Conservation (phyloP, 2,797 vertebrate species). For the Adrianichthys oophorus region DNA sequence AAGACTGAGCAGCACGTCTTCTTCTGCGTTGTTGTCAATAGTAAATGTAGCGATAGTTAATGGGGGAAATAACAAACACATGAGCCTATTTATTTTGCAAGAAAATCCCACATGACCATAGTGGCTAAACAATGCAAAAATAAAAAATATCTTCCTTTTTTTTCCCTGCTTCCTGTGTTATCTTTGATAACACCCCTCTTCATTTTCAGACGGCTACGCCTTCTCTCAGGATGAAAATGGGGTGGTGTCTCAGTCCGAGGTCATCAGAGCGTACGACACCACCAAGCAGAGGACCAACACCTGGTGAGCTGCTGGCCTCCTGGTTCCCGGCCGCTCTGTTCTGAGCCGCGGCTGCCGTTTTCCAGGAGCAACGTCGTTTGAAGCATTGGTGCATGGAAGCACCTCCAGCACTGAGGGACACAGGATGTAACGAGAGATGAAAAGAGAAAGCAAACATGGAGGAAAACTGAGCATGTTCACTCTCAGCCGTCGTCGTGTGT, state of each 20-base stretch:
- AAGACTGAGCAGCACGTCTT: too few species aligned
- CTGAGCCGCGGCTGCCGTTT: slow-evolving; percentile 37
- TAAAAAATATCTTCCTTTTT: neutral
- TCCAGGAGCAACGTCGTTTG: slow-evolving; percentile 38
- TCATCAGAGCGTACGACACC: slow-evolving; percentile 96
- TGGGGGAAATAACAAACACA: too few species aligned
- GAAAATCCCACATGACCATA: too few species aligned
- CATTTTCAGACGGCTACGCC: slow-evolving; percentile 90
- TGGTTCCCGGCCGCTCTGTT: slow-evolving; percentile 33
- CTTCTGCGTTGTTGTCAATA: too few species aligned
- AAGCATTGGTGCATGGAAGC: slow-evolving; percentile 31
- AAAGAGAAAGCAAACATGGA: slow-evolving; percentile 38
- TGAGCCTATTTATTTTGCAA: too few species aligned
- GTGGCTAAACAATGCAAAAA: too few species aligned
- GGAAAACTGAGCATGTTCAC: slow-evolving; percentile 64
- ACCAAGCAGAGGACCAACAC: slow-evolving; percentile 93
- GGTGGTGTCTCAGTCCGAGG: slow-evolving; percentile 97
- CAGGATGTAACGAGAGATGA: slow-evolving; percentile 32
- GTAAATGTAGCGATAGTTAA: too few species aligned
- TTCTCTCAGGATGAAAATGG: slow-evolving; percentile 99
- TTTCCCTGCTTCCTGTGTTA: slow-evolving; percentile 1
- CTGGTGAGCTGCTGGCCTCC: slow-evolving; percentile 82
- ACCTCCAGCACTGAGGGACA: slow-evolving; percentile 45
- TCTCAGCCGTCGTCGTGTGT: slow-evolving; percentile 75
- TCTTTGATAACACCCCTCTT: neutral